Evolutionary conservation across 2,797 vertebrate species (phyloP).

Genomic region (Neosilurus hyrtlii): DNA sequence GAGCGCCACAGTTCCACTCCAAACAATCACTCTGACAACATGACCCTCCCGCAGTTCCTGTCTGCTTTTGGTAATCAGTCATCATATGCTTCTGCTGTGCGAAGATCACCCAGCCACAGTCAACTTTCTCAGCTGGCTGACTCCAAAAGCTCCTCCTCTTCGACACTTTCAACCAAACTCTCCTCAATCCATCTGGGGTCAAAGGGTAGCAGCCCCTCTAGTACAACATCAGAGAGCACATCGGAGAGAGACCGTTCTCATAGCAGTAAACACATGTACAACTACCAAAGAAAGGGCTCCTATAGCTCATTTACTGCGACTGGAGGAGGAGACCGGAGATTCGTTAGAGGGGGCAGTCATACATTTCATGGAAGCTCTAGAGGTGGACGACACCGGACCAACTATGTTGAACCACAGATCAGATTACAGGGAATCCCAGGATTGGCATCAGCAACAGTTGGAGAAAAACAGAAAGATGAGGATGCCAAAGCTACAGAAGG

Average conservation of each 20-base stretch:
- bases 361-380: conserved; percentile 56
- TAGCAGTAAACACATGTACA: conserved; percentile 61
- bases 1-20: conserved; percentile 50
- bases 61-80: conserved; percentile 78
- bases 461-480: conserved; percentile 63
- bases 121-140: conserved; percentile 71
- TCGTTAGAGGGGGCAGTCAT: conserved; percentile 60
- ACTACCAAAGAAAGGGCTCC: conserved; percentile 63
- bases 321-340: conserved; percentile 60
- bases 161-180: conserved; percentile 81
- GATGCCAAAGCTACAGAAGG: conserved; percentile 78
- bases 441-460: conserved; percentile 67
- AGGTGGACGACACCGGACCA: conserved; percentile 64
- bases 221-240: conserved; percentile 83
- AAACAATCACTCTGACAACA: conserved; percentile 73
- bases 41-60: conserved; percentile 79
- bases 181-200: conserved; percentile 84
- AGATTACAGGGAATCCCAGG: conserved; percentile 77
- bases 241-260: conserved; percentile 77
- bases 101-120: conserved; percentile 73
- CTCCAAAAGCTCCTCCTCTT: conserved; percentile 86
- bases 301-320: conserved; percentile 61
- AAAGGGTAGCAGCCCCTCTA: conserved; percentile 91
- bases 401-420: conserved; percentile 54
- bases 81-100: conserved; percentile 85